Evolutionary conservation across 2,113 vertebrate genomes (phyloP), one percentile per base, ranked within the genome.

Genomic region (Grallaria varia): DNA sequence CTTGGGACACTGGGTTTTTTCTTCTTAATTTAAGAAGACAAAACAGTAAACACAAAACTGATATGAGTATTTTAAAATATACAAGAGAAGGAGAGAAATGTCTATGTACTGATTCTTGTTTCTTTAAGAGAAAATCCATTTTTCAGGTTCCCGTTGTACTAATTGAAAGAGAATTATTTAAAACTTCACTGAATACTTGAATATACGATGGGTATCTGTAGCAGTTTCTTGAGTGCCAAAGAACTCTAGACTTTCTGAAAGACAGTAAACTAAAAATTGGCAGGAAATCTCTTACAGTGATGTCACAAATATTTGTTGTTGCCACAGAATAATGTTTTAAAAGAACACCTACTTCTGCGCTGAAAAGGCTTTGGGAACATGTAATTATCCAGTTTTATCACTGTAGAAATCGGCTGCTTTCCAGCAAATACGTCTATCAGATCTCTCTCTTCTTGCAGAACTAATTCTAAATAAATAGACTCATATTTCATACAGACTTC

Each of bases 91-190:
- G 47, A 82, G 81, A 95, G 84, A 96, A 95, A 77, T 11, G 39
- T 87, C 93, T 90, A 47, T 86, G 90, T 96, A 95, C 91, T 45
- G 95, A 96, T 80, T 89, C 95, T 94, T 96, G 84, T 95, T 96
- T 96, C 96, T 96, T 96, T 93, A 97, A 96, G 94, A 98, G 92
- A 96, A 98, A 97, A 97, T 97, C 94, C 50, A 97, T 97, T 97
- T 96, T 93, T 97, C 93, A 90, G 94, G 72, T 96, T 97, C 59
- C 95, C 97, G 92, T 93, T 97, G 37, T 96, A 96, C 31, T 98
- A 97, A 97, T 95, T 98, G 94, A 98, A 98, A 98, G 96, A 96
- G 92, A 98, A 98, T 97, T 97, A 97, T 97, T 98, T 97, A 98
- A 98, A 98, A 98, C 92, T 96, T 97, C 92, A 95, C 96, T 97